These are phyloP conservation scores for Acanthopagrus latus DNA, from an alignment of 2,797 vertebrate species.

Conservation along the genomic window DNA sequence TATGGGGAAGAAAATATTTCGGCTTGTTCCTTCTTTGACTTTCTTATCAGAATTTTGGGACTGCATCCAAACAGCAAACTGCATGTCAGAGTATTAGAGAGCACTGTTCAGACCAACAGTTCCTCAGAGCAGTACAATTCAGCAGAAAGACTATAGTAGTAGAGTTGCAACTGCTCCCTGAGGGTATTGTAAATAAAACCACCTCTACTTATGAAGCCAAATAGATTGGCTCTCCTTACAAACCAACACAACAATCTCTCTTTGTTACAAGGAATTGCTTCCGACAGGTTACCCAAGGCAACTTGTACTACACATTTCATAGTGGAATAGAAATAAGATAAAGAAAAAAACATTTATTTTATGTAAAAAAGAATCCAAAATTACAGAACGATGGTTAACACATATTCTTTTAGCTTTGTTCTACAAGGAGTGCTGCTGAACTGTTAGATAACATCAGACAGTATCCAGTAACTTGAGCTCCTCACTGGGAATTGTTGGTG, in stretches of 20 bases:
- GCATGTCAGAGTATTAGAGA: background rate
- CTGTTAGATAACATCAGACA: background rate
- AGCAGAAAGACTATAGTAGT: background rate
- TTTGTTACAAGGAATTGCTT: slow-evolving; percentile 1
- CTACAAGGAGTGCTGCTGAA: background rate
- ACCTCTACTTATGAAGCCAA: background rate
- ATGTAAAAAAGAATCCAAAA: background rate
- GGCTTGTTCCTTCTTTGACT: background rate
- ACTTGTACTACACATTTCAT: background rate
- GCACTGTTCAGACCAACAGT: background rate
- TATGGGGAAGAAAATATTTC: background rate
- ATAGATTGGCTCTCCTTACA: background rate
- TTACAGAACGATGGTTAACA: background rate
- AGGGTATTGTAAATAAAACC: background rate
- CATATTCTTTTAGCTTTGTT: background rate
- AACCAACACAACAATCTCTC: background rate
- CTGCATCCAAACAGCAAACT: background rate
- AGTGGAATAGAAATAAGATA: background rate
- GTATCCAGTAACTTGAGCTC: background rate
- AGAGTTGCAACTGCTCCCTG: background rate
- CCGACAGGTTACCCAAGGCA: background rate
- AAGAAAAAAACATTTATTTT: background rate
- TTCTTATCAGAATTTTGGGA: slow-evolving; percentile 1
- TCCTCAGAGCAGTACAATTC: background rate
- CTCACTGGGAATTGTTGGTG: background rate